Conservation (phyloP, 1,140 invertebrate genomes). For the Holcopasites calliopsidis region DNA sequence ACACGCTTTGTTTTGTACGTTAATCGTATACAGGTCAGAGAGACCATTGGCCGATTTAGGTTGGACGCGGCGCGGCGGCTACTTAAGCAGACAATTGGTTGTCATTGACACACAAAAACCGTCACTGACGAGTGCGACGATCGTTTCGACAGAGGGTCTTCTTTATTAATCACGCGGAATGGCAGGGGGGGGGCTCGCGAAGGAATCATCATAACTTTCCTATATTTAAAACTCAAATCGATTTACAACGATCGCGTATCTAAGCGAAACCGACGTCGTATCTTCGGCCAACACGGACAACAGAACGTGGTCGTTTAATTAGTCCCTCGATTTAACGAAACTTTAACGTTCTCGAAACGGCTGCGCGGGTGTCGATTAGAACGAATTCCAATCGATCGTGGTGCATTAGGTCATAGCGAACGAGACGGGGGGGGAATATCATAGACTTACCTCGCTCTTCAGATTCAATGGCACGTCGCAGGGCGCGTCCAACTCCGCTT, state of each 20-base stretch:
- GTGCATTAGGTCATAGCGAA: neutral
- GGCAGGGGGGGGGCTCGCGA: too few relatives aligned
- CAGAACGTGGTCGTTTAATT: too few relatives aligned
- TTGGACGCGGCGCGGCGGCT: slow-evolving; percentile 64
- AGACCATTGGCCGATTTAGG: slow-evolving; percentile 72
- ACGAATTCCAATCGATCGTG: slow-evolving; percentile 1
- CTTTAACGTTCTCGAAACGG: neutral
- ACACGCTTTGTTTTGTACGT: slow-evolving; percentile 63
- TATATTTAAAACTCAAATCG: too few relatives aligned
- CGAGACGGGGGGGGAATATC: neutral
- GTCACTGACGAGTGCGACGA: slow-evolving; percentile 53
- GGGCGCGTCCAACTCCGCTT: slow-evolving; percentile 75
- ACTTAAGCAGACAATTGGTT: slow-evolving; percentile 76
- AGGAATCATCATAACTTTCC: too few relatives aligned
- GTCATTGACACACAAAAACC: slow-evolving; percentile 75
- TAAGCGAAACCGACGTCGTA: too few relatives aligned
- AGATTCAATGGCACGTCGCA: slow-evolving; percentile 78
- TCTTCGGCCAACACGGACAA: too few relatives aligned
- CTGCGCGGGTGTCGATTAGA: slow-evolving; percentile 37
- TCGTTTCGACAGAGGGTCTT: slow-evolving; percentile 25
- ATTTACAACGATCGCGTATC: too few relatives aligned
- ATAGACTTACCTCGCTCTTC: slow-evolving; percentile 77
- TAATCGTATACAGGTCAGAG: slow-evolving; percentile 66
- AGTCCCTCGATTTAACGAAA: too few relatives aligned
- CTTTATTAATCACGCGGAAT: slow-evolving; percentile 31